Evolutionary conservation across 1,140 invertebrate genomes (phyloP), one percentile per base, ranked within the genome.

Genomic region (Brachionus koreanus): DNA sequence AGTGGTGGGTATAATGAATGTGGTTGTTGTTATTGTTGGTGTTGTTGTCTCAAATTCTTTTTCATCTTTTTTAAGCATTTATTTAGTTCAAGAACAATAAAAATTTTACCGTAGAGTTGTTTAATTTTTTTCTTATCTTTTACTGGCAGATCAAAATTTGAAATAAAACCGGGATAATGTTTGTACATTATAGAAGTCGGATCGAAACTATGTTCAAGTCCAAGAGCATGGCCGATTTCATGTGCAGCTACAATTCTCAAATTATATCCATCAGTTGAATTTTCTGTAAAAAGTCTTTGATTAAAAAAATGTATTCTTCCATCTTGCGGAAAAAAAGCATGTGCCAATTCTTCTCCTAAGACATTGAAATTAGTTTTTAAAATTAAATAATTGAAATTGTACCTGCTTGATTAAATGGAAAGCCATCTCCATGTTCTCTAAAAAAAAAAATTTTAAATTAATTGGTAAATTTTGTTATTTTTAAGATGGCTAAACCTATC

Each of bases 131-230:
- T 46, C 7, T 87, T 84, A 75, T 89, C 86, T 61, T 86, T 85
- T 6, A 69, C 23, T 35, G 85, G 81, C 1, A 87, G 85, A 23
- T 83, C 39, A 69, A 84, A 85, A 63, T 84, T 81, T 23, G 83
- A 83, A 6, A 83, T 76, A 72, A 81, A 63, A 46, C 37, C 74
- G 5, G 33, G 1, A 46, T 90, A 90, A 83, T 87, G 90, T 3
- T 89, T 89, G 83, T 85, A 88, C 89, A 90, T 90, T 3, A 90
- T 83, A 0, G 89, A 85, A 16, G 84, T 86, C 37, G 85, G 67
- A 19, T 87, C 87, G 25, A 85, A 84, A 6, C 87, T 87, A 84
- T 90, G 89, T 19, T 86, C 86, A 16, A 90, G 85, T 4, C 89
- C 89, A 10, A 90, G 83, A 7, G 88, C 87, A 84, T 90, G 89